Evolutionary conservation across 2,888 invertebrate genomes (phyloP).

Genomic region (Hedychridium roseum): DNA sequence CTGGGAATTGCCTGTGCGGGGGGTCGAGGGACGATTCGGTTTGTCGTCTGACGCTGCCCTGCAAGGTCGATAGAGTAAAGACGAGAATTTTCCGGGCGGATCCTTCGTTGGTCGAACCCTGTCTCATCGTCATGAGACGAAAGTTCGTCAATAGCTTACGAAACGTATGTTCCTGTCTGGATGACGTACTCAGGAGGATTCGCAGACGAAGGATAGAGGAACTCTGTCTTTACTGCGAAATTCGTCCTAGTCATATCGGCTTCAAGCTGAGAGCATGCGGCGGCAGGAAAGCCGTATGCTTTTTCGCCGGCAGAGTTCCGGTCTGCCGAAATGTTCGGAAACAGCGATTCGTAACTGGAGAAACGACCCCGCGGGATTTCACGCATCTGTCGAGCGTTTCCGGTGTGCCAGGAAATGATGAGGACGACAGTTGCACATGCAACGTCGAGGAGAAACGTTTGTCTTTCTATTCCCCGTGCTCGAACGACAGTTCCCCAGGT

Average conservation of each 20-base stretch:
- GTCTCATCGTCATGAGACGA: constrained; percentile 20
- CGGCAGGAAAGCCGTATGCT: constrained; percentile 10
- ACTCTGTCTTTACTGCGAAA: constrained; percentile 33
- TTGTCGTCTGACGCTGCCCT: constrained; percentile 29
- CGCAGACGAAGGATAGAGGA: constrained; percentile 7
- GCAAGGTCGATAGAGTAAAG: constrained; percentile 25
- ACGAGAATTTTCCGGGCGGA: constrained; percentile 31
- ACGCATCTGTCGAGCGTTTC: neutral
- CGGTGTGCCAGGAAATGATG: neutral
- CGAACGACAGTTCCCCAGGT: neutral
- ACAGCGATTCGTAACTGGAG: neutral
- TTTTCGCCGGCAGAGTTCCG: constrained; percentile 37
- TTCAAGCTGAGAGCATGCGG: constrained; percentile 30
- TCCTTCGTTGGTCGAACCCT: constrained; percentile 18
- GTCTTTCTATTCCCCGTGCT: constrained; percentile 13
- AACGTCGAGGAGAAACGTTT: neutral
- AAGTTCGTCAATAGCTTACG: constrained; percentile 25
- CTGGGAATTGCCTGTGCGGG: too few relatives aligned
- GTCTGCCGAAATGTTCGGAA: constrained; percentile 24
- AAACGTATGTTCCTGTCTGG: constrained; percentile 35
- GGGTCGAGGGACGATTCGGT: too few relatives aligned
- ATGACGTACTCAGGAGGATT: constrained; percentile 25
- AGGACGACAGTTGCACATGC: neutral
- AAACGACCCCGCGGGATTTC: neutral
- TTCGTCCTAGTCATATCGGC: constrained; percentile 33